Conservation (phyloP, 2,797 vertebrate species). For the Cheirogaleus major region DNA sequence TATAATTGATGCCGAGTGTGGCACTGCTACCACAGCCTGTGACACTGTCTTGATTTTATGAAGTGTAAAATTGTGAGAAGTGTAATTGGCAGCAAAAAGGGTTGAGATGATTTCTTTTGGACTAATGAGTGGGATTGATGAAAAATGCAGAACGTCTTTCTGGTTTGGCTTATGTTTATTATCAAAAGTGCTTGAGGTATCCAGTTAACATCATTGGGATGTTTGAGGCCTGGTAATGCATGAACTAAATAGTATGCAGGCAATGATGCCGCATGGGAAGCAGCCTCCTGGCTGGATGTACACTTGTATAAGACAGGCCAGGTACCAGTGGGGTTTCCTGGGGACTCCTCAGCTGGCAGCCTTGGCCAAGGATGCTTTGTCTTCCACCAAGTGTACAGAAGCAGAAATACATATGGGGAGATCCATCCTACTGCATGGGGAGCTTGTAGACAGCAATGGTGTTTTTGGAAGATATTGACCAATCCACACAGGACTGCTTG, state of each 20-base stretch:
- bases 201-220: not conserved
- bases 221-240: not conserved
- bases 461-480: not conserved
- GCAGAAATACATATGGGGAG: not conserved
- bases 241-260: not conserved
- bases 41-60: not conserved
- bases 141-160: constrained; percentile 23
- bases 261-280: not conserved
- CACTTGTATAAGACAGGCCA: not conserved
- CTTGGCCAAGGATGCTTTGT: not conserved
- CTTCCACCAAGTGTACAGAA: not conserved
- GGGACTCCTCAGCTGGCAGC: not conserved
- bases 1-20: constrained; percentile 50
- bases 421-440: not conserved
- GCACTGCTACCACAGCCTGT: not conserved
- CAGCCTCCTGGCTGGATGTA: not conserved
- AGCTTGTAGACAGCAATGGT: not conserved
- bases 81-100: not conserved
- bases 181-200: not conserved
- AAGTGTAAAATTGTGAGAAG: constrained; percentile 1
- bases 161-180: constrained; percentile 38
- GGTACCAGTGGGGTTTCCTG: not conserved
- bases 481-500: not conserved
- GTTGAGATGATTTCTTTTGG: not conserved
- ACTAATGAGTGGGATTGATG: not conserved